Evolutionary conservation across 2,888 invertebrate genomes (phyloP), one percentile per base, ranked within the genome.

Genomic region (Gortyna flavago): DNA sequence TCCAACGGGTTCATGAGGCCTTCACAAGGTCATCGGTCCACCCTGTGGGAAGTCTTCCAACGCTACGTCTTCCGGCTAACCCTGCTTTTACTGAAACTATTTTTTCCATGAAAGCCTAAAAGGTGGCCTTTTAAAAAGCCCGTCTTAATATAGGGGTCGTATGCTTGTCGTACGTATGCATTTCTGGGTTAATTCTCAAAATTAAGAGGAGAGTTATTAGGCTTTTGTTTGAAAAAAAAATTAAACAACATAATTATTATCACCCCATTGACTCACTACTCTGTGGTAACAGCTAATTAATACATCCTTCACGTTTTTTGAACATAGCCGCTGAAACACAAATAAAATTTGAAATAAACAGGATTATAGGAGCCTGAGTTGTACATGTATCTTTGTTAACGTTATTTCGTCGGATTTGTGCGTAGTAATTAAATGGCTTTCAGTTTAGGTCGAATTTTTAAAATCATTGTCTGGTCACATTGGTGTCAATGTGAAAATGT

Each of bases 271-370:
- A 13, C 16, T 54, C 0, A 8, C 11, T 57, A 65, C 59, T 72
- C 75, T 54, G 25, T 72, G 68, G 32, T 9, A 38, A 35, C 73
- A 79, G 69, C 79, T 86, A 87, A 89, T 86, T 87, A 87, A 87
- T 90, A 87, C 74, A 84, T 77, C 59, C 76, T 69, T 41, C 80
- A 72, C 73, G 70, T 72, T 79, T 57, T 79, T 79, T 70, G 71
- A 18, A 71, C 68, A 65, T 72, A 61, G 67, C 76, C 66, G n/a
- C 67, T 41, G 29, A 67, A 70, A 72, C 78, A 77, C 68, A 68
- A 76, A 81, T 73, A 80, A 68, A 73, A 78, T 74, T 68, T 68
- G 59, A 75, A 79, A 87, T 87, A 72, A 83, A 81, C 76, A 78
- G 69, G 72, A 78, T 71, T 87, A 83, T 62, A 72, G 66, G 41